Evolutionary conservation across 1,140 invertebrate species (phyloP), one percentile per base, ranked within the genome.

Genomic region (Ridgeia piscesae): DNA sequence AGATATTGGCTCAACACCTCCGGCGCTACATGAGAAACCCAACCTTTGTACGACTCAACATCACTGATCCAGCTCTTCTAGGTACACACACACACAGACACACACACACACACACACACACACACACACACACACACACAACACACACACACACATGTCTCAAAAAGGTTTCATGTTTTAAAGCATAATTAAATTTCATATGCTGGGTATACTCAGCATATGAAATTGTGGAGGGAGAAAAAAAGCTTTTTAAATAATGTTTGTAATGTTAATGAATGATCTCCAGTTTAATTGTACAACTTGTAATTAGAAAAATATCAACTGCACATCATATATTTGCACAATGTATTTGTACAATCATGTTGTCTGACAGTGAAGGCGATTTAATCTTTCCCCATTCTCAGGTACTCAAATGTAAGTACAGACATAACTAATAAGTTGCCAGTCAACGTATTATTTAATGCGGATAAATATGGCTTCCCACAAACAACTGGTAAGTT

Each of bases 11-110:
- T 93, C 95, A 96, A 34, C 97, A 98, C 94, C 96, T 99, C 89
- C 96, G 97, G 88, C 96, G 97, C 90, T 98, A 98, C 95, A 99
- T 99, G 97, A 96, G 97, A 91, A 97, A 97, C 94, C 98, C 98
- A n/a, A 96, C 97, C 92, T 96, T 97, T 95, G 96, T 98, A 92
- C 96, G 97, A 92, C 96, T 98, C 93, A 96, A 96, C 93, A 93
- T 95, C 17, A 92, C 95, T 48, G 96, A 97, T 93, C 96, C 96
- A 31, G 95, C 96, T 42, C 94, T 97, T 50, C 93, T 97, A 91
- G 96, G 97, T 95, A 95, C 89, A 77, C 58, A 77, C 17, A 77
- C n/a, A n/a, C n/a, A n/a, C n/a, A n/a, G n/a, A n/a, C n/a, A n/a
- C n/a, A n/a, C n/a, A n/a, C n/a, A n/a, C n/a, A n/a, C n/a, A n/a